A percentile compares a stretch with the other conserved stretches of the same genome.
These are phyloP conservation scores for Herpetotheres cachinnans DNA, from an alignment of 2,113 vertebrate species.

Conservation along the genomic window DNA sequence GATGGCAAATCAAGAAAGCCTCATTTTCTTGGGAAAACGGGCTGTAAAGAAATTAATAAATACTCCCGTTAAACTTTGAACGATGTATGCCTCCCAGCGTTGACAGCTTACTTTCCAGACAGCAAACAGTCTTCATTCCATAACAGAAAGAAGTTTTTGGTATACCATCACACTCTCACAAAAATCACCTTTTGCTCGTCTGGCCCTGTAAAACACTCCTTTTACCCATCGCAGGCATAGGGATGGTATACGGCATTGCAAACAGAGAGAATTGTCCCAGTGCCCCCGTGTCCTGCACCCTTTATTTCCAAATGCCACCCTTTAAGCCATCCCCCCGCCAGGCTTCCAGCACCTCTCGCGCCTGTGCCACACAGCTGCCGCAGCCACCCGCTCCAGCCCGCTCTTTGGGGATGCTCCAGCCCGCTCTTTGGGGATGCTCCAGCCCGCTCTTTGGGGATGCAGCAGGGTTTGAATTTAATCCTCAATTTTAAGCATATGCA, in stretches of 20 bases:
- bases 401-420: no score
- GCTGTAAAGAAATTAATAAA: not conserved
- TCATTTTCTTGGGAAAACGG: not conserved
- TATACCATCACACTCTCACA: not conserved
- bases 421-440: no score
- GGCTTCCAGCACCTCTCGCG: not conserved
- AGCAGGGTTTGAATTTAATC: not conserved
- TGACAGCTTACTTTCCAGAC: not conserved
- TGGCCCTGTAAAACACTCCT: not conserved
- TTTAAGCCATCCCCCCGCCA: not conserved
- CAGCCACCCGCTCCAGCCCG: not conserved
- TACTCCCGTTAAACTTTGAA: not conserved
- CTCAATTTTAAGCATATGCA: not conserved
- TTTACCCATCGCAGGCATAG: accelerated
- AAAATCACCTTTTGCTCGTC: not conserved
- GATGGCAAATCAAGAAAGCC: not conserved
- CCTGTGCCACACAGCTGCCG: not conserved
- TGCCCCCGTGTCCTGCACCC: not conserved
- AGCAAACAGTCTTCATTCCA: not conserved
- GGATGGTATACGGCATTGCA: no score
- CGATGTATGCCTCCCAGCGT: not conserved
- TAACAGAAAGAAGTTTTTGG: not conserved
- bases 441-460: no score
- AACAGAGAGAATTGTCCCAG: not conserved
- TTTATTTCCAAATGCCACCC: not conserved